Evolutionary conservation across 2,888 invertebrate species (phyloP), one percentile per base, ranked within the genome.

Genomic region (Eremobia ochroleuca): DNA sequence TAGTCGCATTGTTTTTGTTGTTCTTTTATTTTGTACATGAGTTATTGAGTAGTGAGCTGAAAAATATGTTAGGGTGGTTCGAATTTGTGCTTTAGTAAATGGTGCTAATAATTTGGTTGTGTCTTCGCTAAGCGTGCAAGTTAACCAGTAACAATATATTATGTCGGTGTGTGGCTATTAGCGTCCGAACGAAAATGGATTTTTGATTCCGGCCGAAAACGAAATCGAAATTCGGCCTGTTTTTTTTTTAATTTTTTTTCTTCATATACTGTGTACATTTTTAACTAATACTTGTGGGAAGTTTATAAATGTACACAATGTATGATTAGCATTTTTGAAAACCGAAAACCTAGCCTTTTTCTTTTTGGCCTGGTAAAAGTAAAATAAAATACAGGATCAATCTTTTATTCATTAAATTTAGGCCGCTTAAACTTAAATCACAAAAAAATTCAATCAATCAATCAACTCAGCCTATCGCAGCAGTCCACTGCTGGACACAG

Each of bases 1-100:
- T 58, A 13, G 40, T 46, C 31, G 25, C 66, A 67, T 37, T 62
- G 43, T 67, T 82, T 76, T 58, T 70, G 58, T 61, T 69, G 21
- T 68, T 67, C 1, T 79, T 52, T 83, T 59, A 37, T 59, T 77
- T 55, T 40, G n/a, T 3, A 6, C 9, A 11, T 55, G 25, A 81
- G 31, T 82, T 59, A 31, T 52, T 74, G 66, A 15, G 9, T 11
- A 18, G 31, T 75, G 25, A 40, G 25, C 15, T 64, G 49, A 58
- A 59, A 28, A 25, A 76, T 52, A 4, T 49, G 43, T 37, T 9
- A 28, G 15, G 1, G n/a, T 37, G 4, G 31, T 55, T 25, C 1
- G 18, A 34, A n/a, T 37, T 21, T 13, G 18, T 31, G 28, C 4
- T 73, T 40, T 3, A 49, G 31, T 28, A 72, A 28, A 40, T 11